Percentiles rank a stretch among this genome's conserved stretches.
Evolutionary conservation across 1,140 invertebrate species (phyloP).

Genomic region (Temnothorax longispinosus): DNA sequence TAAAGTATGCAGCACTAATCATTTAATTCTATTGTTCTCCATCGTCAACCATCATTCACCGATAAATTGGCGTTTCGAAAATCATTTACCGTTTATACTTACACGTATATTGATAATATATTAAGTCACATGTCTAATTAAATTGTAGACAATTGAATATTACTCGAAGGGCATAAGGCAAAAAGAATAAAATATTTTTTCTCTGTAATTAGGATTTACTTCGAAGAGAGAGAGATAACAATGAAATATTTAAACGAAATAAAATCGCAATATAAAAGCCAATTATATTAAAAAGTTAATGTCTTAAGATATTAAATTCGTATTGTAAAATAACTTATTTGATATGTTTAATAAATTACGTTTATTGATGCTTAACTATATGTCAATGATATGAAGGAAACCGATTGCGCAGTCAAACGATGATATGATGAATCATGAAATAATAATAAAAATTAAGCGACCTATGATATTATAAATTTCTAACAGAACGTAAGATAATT

Average conservation of each 20-base stretch:
- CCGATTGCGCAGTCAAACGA: neutral
- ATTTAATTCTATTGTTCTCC: neutral
- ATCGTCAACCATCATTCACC: slow-evolving; percentile 15
- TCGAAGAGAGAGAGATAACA: neutral
- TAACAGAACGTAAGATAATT: neutral
- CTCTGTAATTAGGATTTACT: slow-evolving; percentile 25
- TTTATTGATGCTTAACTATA: slow-evolving; percentile 21
- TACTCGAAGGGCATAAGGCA: slow-evolving; percentile 38
- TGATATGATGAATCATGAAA: slow-evolving; percentile 26
- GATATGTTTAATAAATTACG: slow-evolving; percentile 52
- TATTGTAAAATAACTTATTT: slow-evolving; percentile 14
- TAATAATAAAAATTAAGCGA: neutral
- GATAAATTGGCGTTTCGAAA: slow-evolving; percentile 15
- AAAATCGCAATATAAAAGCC: slow-evolving; percentile 13
- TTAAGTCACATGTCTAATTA: slow-evolving; percentile 30
- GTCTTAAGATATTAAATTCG: slow-evolving; percentile 42
- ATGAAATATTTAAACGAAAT: neutral
- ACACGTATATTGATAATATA: slow-evolving; percentile 38
- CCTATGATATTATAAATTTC: neutral
- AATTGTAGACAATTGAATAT: slow-evolving; percentile 22
- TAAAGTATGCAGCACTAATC: slow-evolving; percentile 15
- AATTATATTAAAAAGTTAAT: slow-evolving; percentile 31
- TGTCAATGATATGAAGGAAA: slow-evolving; percentile 36
- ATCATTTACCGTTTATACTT: slow-evolving; percentile 24
- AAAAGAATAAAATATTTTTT: slow-evolving; percentile 28